These are phyloP conservation scores for Porites rus DNA, from an alignment of 92 coral and sea anemone species.

Conservation along the genomic window DNA sequence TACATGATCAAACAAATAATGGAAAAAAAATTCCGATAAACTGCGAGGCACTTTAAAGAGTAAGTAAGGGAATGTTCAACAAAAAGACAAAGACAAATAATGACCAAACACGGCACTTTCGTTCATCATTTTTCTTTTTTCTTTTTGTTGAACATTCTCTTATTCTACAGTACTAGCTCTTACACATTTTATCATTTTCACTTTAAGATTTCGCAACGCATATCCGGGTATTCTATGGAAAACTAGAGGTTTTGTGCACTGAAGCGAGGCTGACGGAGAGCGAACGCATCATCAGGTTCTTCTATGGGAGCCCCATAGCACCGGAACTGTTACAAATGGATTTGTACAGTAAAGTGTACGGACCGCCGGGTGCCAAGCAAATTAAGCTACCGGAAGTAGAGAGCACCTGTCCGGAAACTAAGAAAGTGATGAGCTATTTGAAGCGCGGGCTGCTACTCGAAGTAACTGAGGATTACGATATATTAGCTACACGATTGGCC, in stretches of 20 bases:
- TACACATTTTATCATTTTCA: neutral
- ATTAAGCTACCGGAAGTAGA: slow-evolving; percentile 63
- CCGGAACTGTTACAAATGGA: slow-evolving; percentile 17
- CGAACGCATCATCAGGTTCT: slow-evolving; percentile 66
- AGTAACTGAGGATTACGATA: slow-evolving; percentile 63
- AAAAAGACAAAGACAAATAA: too few species aligned
- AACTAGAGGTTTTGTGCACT: slow-evolving; percentile 47
- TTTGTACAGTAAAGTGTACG: slow-evolving; percentile 53
- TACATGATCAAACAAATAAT: too few species aligned
- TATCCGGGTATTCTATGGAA: slow-evolving; percentile 66
- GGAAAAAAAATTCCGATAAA: too few species aligned
- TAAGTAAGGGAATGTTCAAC: too few species aligned
- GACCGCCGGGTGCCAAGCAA: slow-evolving; percentile 69
- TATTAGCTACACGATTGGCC: slow-evolving; percentile 68
- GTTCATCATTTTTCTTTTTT: too few species aligned
- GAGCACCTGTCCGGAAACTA: slow-evolving; percentile 50
- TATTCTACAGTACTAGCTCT: neutral
- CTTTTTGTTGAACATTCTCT: neutral
- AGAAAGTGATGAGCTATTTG: slow-evolving; percentile 61
- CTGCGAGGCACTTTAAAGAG: too few species aligned
- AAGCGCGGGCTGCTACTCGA: slow-evolving; percentile 80
- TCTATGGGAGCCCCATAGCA: slow-evolving; percentile 51
- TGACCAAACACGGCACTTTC: too few species aligned
- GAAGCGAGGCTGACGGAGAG: slow-evolving; percentile 51
- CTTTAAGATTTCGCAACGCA: slow-evolving; percentile 38